Base-by-base conservation (phyloP, 2,888 invertebrate genomes). In the Aethes cnicana region DNA sequence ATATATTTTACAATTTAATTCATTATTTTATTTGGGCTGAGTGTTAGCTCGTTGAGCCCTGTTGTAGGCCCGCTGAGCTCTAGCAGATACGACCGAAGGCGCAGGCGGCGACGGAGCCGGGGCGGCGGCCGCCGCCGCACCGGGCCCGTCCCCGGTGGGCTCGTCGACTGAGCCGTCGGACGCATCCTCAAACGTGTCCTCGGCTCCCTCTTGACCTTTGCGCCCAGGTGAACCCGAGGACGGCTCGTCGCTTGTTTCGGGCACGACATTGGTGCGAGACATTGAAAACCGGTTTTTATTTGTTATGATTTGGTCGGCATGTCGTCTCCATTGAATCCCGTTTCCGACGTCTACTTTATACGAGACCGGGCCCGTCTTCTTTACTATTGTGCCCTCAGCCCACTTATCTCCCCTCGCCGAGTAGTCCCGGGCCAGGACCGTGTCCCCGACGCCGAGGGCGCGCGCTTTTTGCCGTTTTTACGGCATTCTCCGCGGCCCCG, bases 401-500 rank as follows among this genome's bases (percentile, higher is more conserved):
- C 52, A 52, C 7, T 44, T 46, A 4, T 16, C 3, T 9, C 30
- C 35, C 33, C 20, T 17, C 4, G 5, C 44, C 1, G 44, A 6
- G 7, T 44, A 52, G 12, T 52, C 50, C 7, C 50, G 33, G 2
- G 44, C 44, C 5, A 52, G 18, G 5, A 52, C 44, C 5, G 7
- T 8, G 12, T 52, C 50, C 5, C 44, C 44, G 8, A 20, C 26
- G 18, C 8, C 3, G 1, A 18, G 4, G 8, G 4, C 16, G 21
- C 33, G 11, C 26, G 2, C 9, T 48, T 26, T 60, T 60, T 8
- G 57, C 36, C 0, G 54, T 47, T 42, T 54, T 52, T 5, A 57
- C 57, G 0, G 57, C 47, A 7, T 62, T 60, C 37, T 59, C 58
- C 0, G 59, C 61, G 1, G 41, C 56, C 0, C 61, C 61, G 36